Conservation (phyloP, 2,113 vertebrate species). For the Herpetotheres cachinnans region DNA sequence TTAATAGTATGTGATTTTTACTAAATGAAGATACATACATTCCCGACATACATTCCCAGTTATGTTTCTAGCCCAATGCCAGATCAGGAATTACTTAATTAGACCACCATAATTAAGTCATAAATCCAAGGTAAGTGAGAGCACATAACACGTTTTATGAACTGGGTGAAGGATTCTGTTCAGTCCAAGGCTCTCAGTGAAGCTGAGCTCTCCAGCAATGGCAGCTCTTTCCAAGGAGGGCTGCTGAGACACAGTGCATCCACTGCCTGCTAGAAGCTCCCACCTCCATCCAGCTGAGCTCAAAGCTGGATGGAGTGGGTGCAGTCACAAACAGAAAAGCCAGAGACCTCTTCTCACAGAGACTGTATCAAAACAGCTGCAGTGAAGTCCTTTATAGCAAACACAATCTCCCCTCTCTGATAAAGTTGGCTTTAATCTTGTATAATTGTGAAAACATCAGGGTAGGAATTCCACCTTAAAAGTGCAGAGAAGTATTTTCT, state of each 20-base stretch:
- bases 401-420: not conserved
- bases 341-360: not conserved
- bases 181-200: not conserved
- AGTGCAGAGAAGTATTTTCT: not conserved
- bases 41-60: not conserved
- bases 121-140: not conserved
- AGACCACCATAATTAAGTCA: not conserved
- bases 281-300: fast-evolving
- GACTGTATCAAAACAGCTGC: not conserved
- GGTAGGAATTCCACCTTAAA: not conserved
- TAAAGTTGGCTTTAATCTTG: not conserved
- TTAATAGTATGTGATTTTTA: not conserved
- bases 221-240: not conserved
- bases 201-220: not conserved
- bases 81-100: not conserved
- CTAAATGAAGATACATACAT: not conserved
- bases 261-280: not conserved
- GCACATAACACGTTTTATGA: not conserved
- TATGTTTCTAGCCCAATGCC: not conserved
- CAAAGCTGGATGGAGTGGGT: not conserved
- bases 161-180: not conserved
- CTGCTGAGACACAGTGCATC: not conserved
- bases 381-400: not conserved
- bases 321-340: not conserved
- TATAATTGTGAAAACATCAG: not conserved